phyloP scores from a whole-genome alignment of 2,888 invertebrate species.

The Elmis aenea region DNA sequence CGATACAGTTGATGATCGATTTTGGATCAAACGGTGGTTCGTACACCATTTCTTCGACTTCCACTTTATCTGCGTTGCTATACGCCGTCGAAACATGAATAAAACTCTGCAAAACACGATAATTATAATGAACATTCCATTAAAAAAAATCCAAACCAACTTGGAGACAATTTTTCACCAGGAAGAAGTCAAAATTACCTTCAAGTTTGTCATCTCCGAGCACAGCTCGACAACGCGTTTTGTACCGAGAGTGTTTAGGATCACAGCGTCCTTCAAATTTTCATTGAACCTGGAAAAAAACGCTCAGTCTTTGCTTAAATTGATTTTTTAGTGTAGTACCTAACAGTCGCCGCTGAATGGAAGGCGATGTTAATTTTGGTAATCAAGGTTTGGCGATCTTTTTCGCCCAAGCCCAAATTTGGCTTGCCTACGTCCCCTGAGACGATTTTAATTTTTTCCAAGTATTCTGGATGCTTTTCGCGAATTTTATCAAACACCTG shows the following conservation, averaged over 20 bases:
- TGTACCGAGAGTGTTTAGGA: slow-evolving; percentile 87
- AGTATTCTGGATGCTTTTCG: slow-evolving; percentile 56
- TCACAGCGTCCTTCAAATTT: slow-evolving; percentile 77
- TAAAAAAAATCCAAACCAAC: no score
- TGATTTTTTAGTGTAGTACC: slow-evolving; percentile 36
- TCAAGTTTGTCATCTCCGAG: slow-evolving; percentile 70
- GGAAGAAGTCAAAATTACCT: no score
- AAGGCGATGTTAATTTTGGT: slow-evolving; percentile 79
- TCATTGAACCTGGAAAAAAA: slow-evolving; percentile 68
- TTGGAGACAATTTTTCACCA: no score
- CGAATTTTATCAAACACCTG: slow-evolving; percentile 69
- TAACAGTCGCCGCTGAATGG: slow-evolving; percentile 94
- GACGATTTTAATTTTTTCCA: slow-evolving; percentile 65
- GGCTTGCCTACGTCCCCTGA: slow-evolving; percentile 72
- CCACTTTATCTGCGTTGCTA: slow-evolving; percentile 81
- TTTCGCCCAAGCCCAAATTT: slow-evolving; percentile 63
- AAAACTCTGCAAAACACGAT: slow-evolving; percentile 59
- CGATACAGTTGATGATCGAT: slow-evolving; percentile 57
- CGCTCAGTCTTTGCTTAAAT: neutral
- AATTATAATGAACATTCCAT: no score
- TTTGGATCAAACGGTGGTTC: slow-evolving; percentile 62
- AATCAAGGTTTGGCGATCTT: slow-evolving; percentile 58
- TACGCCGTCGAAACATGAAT: slow-evolving; percentile 96
- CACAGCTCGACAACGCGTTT: slow-evolving; percentile 79
- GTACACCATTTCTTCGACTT: slow-evolving; percentile 81